Evolutionary conservation across 2,888 invertebrate species (phyloP), one percentile per base, ranked within the genome.

Genomic region (Furcula furcula): DNA sequence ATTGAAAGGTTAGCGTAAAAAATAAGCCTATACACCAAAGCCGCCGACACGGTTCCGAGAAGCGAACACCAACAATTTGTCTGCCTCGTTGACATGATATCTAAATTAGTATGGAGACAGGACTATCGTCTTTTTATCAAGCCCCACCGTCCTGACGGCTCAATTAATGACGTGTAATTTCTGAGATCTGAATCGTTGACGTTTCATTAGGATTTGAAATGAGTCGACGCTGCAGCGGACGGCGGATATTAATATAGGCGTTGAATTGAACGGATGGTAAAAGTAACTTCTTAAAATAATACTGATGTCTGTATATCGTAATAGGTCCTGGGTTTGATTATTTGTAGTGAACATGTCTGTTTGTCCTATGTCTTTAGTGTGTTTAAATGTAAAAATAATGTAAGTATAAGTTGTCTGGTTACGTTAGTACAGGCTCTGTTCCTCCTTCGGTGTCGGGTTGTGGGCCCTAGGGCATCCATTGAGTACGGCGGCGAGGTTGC

Each of bases 31-130:
- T 44, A 46, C 46, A 46, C 46, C 45, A 37, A 30, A 46, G 58
- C 48, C 59, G 48, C 26, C 26, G 26, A 26, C 26, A 11, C 22
- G 22, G 14, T 26, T 79, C 79, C 65, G 54, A 76, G 80, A 81
- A 82, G 54, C 72, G 65, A 62, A 72, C 65, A 75, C 76, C 49
- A 66, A 74, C 81, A 79, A 84, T 83, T 84, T 82, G 83, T 83
- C 83, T 76, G 79, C 61, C 74, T 76, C 73, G 75, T 76, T 75
- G 78, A 64, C 67, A 75, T 81, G 81, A 84, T 84, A 84, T 80
- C 84, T 83, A 83, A 84, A 83, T 84, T 83, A 83, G 82, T 82
- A 80, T 78, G 82, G 73, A 77, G 79, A 81, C 80, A 75, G 73
- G 66, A 53, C 65, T 70, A 65, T 65, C 52, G 50, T 61, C 72